These are phyloP conservation scores for Atrichornis clamosus DNA, from an alignment of 2,113 vertebrate species.

Conservation along the genomic window DNA sequence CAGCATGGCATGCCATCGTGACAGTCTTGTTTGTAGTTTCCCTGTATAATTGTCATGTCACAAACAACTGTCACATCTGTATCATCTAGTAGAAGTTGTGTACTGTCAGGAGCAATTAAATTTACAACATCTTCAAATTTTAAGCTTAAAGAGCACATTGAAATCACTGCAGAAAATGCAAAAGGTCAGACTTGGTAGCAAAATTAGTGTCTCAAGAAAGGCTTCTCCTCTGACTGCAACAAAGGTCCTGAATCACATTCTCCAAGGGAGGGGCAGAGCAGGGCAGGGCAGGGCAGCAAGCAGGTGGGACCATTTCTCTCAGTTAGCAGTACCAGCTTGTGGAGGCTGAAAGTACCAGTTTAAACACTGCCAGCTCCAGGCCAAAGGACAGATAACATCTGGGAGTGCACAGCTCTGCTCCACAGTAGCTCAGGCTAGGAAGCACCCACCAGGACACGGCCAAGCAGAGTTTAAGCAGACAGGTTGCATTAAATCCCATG, in stretches of 20 bases:
- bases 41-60: background rate
- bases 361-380: background rate
- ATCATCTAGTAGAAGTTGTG: background rate
- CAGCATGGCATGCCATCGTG: background rate
- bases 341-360: background rate
- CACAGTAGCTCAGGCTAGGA: background rate
- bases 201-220: background rate
- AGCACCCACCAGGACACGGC: background rate
- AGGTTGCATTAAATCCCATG: background rate
- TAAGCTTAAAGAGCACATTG: background rate
- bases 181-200: background rate
- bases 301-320: background rate
- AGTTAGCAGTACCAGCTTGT: background rate
- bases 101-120: background rate
- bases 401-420: background rate
- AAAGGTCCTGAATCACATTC: background rate
- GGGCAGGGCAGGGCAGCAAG: background rate
- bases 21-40: background rate
- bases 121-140: background rate
- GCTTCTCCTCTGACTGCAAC: background rate
- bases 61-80: background rate
- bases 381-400: background rate
- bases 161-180: background rate
- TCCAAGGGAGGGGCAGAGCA: background rate
- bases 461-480: background rate